A percentile compares a stretch with the other conserved stretches of the same genome.
phyloP scores from a whole-genome alignment of 2,888 invertebrate species.

The Ectropis crepuscularia region DNA sequence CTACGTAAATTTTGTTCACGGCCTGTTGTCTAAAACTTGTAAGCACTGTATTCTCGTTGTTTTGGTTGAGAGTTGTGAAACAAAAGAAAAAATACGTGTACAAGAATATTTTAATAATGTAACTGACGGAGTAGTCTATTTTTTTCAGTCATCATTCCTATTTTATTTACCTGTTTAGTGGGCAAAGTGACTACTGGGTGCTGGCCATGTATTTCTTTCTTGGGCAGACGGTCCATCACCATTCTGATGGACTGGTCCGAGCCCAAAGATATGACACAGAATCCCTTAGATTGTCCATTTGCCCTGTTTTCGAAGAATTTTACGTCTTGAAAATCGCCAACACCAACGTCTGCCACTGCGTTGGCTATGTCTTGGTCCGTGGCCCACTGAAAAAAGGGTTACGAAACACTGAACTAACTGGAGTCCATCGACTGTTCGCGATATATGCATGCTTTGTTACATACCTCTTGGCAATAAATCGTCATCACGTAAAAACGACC shows the following conservation, averaged over 20 bases:
- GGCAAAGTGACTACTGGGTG: slow-evolving; percentile 97
- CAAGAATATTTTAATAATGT: not conserved
- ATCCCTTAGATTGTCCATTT: slow-evolving; percentile 99
- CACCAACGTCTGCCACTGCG: slow-evolving; percentile 94
- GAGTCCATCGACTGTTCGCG: slow-evolving; percentile 45
- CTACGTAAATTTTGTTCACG: too few relatives aligned
- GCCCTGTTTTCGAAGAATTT: slow-evolving; percentile 99
- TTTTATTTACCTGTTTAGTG: slow-evolving; percentile 91
- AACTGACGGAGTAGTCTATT: not conserved
- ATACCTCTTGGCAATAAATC: slow-evolving; percentile 47
- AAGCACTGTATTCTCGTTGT: too few relatives aligned
- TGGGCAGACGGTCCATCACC: slow-evolving; percentile 97
- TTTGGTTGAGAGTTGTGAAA: too few relatives aligned
- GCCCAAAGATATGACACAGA: slow-evolving; percentile 97
- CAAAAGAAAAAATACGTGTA: too few relatives aligned
- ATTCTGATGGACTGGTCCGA: slow-evolving; percentile 95
- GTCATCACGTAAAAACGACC: slow-evolving; percentile 31
- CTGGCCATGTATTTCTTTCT: slow-evolving; percentile 98
- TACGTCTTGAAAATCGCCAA: slow-evolving; percentile 97
- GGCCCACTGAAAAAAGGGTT: slow-evolving; percentile 92
- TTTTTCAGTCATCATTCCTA: not conserved
- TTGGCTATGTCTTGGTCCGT: slow-evolving; percentile 98
- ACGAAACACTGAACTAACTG: slow-evolving; percentile 66
- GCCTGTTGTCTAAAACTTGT: too few relatives aligned
- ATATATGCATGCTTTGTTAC: slow-evolving; percentile 43